These are phyloP conservation scores for Platysternon megacephalum DNA, from an alignment of 2,113 vertebrate species.

Conservation along the genomic window DNA sequence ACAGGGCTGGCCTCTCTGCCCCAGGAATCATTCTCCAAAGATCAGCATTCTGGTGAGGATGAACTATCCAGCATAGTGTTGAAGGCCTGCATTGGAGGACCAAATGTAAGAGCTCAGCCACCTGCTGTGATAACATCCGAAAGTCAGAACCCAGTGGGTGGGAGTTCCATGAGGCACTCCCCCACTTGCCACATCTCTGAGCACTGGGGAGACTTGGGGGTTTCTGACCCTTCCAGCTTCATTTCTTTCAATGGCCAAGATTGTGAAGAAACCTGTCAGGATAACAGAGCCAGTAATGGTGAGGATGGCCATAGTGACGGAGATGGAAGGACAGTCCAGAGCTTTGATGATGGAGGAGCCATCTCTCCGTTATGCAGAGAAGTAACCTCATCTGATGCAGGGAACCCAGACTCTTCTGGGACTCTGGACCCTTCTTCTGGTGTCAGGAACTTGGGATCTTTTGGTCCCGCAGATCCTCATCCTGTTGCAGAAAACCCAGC, in stretches of 20 bases:
- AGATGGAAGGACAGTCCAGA: neutral
- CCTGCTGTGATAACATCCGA: neutral
- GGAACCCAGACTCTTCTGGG: neutral
- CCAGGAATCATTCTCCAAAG: neutral
- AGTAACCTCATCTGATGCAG: neutral
- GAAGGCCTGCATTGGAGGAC: neutral
- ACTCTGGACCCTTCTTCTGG: neutral
- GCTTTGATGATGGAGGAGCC: neutral
- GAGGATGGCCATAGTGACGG: neutral
- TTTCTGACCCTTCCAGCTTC: neutral
- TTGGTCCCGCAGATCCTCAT: neutral
- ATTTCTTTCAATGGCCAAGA: neutral
- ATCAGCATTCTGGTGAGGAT: neutral
- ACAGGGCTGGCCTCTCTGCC: neutral
- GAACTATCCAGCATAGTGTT: neutral
- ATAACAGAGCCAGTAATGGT: neutral
- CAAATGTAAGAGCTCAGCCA: neutral
- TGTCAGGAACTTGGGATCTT: neutral
- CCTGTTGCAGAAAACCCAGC: neutral
- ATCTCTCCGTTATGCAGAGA: neutral
- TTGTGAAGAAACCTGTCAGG: neutral
- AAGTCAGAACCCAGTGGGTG: neutral
- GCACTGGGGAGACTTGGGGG: neutral
- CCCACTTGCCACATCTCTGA: neutral
- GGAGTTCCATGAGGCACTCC: neutral